Base-by-base conservation (phyloP, 2,888 invertebrate genomes). In the Trachelus troglodyta region DNA sequence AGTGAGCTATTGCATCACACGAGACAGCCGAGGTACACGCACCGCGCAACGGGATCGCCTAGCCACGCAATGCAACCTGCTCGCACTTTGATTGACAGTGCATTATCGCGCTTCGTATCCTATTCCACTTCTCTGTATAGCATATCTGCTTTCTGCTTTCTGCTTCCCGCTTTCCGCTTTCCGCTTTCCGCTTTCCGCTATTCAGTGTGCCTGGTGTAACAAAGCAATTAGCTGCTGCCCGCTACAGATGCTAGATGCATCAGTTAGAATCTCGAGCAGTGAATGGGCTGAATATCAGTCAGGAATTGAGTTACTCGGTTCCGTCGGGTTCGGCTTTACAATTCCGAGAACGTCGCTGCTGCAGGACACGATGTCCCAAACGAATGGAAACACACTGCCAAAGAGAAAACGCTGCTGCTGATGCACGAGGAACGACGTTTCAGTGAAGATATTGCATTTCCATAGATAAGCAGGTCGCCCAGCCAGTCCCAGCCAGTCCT, bases 11-110 rank as follows among this genome's bases (percentile, higher is more conserved):
- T 83, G 82, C 81, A 75, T 81, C 82, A 81, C 82, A 81, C 74
- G 78, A 80, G 85, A 85, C 81, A 81, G 77, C 74, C 76, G 75
- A 68, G 73, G 71, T 56, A 0, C n/a, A 37, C 75, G 75, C 15
- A 69, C 11, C 75, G 75, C 33, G 15, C 69, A 80, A 83, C 81
- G 81, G 76, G 80, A 81, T 84, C 81, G 81, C 79, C 77, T 79
- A 80, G 73, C 77, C 77, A 33, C 69, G 73, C 77, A 82, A 80
- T 77, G 81, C 80, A 75, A 83, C 77, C 79, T 79, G 81, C 81
- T 81, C 75, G 35, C 77, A 33, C 77, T 82, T 80, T 84, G 85
- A 85, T 85, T 79, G 85, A 83, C 84, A 83, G 82, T 80, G 81
- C 79, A 83, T 84, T 85, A 85, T 83, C 82, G 79, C 71, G 73